Percentiles rank a stretch among this genome's conserved stretches.
phyloP scores from a whole-genome alignment of 30 jellyfish, hydroid and myxozoan genomes.

The Pelagia noctiluca region DNA sequence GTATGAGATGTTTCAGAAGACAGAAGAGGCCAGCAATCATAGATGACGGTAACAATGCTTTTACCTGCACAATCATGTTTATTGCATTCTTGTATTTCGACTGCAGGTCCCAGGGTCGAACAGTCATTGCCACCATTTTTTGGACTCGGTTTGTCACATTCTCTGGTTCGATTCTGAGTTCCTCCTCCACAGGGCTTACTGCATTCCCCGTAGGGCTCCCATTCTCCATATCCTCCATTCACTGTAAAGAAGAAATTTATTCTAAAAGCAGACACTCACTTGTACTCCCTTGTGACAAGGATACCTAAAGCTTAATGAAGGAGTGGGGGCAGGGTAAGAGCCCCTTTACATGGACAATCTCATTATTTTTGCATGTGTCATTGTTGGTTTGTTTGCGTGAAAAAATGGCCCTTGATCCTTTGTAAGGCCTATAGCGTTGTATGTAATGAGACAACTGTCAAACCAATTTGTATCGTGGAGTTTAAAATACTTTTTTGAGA shows the following conservation, averaged over 20 bases:
- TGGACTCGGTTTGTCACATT: conserved; percentile 49
- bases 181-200: conserved; percentile 59
- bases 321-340: not conserved
- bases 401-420: no score
- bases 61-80: conserved; percentile 28
- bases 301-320: not conserved
- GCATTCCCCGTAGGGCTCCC: conserved; percentile 27
- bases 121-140: conserved; percentile 19
- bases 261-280: not conserved
- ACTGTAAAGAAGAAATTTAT: not conserved
- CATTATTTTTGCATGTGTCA: not conserved
- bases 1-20: not conserved
- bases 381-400: no score
- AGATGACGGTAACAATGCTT: no score
- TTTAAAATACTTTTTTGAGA: no score
- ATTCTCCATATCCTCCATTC: conserved; percentile 48
- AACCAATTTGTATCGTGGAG: no score
- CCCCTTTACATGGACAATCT: not conserved
- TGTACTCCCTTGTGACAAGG: not conserved
- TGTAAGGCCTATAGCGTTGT: no score
- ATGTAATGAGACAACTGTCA: no score
- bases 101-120: conserved; percentile 3
- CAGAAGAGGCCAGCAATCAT: no score
- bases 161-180: conserved; percentile 14
- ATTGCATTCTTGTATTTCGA: conserved; percentile 22